These are phyloP conservation scores for Lucilia sericata DNA, from an alignment of 1,140 invertebrate genomes.

Conservation along the genomic window DNA sequence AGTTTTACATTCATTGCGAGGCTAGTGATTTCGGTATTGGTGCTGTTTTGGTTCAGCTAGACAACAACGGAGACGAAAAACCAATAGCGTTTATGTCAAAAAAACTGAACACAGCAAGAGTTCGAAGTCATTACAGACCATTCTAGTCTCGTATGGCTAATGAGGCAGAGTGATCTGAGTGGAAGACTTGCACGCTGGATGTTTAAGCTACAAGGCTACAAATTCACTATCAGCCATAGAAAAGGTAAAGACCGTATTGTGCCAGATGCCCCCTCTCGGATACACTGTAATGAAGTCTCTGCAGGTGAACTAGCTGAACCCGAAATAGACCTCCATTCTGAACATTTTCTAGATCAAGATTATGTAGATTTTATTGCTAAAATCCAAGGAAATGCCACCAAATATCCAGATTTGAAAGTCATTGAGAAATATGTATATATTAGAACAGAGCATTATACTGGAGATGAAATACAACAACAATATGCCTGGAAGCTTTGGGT, in stretches of 20 bases:
- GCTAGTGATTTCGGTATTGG: constrained; percentile 15
- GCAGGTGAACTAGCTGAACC: not conserved
- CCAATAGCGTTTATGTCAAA: too few relatives aligned
- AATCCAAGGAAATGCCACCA: not conserved
- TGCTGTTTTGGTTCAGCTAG: constrained; percentile 14
- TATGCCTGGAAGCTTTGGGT: constrained; percentile 47
- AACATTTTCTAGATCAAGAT: constrained; percentile 7
- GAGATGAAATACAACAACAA: constrained; percentile 33
- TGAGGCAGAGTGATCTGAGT: too few relatives aligned
- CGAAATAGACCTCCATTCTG: constrained; percentile 34
- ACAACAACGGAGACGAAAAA: not conserved
- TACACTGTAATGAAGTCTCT: not conserved
- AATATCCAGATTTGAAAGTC: constrained; percentile 42
- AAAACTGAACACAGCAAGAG: too few relatives aligned
- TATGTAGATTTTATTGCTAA: constrained; percentile 29
- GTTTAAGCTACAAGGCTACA: constrained; percentile 54
- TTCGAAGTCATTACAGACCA: too few relatives aligned
- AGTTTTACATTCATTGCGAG: constrained; percentile 8
- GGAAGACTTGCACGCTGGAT: too few relatives aligned
- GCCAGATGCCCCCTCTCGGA: constrained; percentile 31
- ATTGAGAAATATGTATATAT: constrained; percentile 37
- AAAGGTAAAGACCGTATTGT: constrained; percentile 37
- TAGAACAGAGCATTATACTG: constrained; percentile 30
- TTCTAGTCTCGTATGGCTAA: too few relatives aligned
- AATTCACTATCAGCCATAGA: constrained; percentile 12